Evolutionary conservation across 2,888 invertebrate species (phyloP).

Genomic region (Heterodera filipjevi): DNA sequence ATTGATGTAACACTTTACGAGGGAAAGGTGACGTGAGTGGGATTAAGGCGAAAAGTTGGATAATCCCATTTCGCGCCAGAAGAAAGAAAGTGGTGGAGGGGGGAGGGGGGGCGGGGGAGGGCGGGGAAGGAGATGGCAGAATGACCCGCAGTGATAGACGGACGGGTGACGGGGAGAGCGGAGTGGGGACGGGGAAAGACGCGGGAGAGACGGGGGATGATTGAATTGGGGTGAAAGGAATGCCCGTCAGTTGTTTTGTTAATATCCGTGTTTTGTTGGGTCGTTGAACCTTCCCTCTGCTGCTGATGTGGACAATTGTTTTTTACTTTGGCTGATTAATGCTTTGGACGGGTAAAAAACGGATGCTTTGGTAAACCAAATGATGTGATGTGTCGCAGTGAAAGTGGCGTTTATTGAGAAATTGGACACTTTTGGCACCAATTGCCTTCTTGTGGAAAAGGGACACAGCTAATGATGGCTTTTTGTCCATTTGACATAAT

Average conservation of each 20-base stretch:
- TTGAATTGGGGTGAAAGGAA: not conserved
- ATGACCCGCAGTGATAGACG: not conserved
- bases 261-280: not conserved
- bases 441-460: not conserved
- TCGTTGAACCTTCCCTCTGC: not conserved
- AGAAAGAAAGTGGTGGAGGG: no score
- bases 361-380: not conserved
- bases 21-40: not conserved
- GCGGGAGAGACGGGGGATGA: not conserved
- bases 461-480: not conserved
- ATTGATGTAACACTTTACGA: not conserved
- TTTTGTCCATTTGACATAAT: not conserved
- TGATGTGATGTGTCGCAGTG: not conserved
- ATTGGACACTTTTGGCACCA: not conserved
- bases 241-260: not conserved
- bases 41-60: slow-evolving; percentile 11
- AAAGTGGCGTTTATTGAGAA: slow-evolving; percentile 4
- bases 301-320: not conserved
- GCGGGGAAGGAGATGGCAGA: no score
- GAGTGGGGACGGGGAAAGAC: not conserved
- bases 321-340: not conserved
- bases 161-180: not conserved
- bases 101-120: not conserved
- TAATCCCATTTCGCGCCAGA: slow-evolving; percentile 18
- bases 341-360: not conserved